A percentile compares a stretch with the other conserved stretches of the same genome.
Conservation (phyloP, 2,888 invertebrate species). For the Criorhina ranunculi region DNA sequence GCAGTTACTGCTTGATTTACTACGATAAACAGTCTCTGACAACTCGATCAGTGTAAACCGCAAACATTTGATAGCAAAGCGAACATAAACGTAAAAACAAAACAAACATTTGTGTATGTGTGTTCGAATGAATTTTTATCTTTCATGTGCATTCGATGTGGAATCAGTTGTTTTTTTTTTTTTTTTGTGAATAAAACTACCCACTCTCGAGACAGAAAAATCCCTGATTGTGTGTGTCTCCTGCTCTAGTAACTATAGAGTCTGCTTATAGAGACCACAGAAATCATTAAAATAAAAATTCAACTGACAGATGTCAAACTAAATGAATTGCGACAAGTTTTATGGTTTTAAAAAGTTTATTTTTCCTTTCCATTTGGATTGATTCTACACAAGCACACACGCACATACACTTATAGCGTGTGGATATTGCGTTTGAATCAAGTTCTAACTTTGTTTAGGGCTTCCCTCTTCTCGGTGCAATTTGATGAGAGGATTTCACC, state of each 20-base stretch:
- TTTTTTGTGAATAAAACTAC: not conserved
- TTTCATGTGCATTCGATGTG: not conserved
- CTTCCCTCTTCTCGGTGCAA: too few relatives aligned
- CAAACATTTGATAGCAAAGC: slow-evolving; percentile 62
- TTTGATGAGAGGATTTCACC: too few relatives aligned
- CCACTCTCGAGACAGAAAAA: slow-evolving; percentile 7
- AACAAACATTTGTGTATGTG: not conserved
- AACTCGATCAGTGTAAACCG: slow-evolving; percentile 67
- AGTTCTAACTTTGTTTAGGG: too few relatives aligned
- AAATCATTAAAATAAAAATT: slow-evolving; percentile 40
- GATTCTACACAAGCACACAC: not conserved
- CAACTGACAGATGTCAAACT: slow-evolving; percentile 38
- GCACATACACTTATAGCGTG: too few relatives aligned
- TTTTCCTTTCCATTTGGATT: slow-evolving; percentile 24
- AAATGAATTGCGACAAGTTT: slow-evolving; percentile 50
- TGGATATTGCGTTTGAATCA: too few relatives aligned
- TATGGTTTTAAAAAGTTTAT: slow-evolving; percentile 23
- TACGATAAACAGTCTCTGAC: slow-evolving; percentile 65
- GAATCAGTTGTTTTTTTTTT: not conserved
- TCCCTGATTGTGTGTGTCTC: slow-evolving; percentile 6
- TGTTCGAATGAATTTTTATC: not conserved
- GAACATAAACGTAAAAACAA: not conserved
- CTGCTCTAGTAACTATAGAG: slow-evolving; percentile 16
- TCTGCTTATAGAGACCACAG: slow-evolving; percentile 37
- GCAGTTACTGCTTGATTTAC: slow-evolving; percentile 67